Base-by-base conservation (phyloP, 1,140 invertebrate species). In the Lethocerus indicus region DNA sequence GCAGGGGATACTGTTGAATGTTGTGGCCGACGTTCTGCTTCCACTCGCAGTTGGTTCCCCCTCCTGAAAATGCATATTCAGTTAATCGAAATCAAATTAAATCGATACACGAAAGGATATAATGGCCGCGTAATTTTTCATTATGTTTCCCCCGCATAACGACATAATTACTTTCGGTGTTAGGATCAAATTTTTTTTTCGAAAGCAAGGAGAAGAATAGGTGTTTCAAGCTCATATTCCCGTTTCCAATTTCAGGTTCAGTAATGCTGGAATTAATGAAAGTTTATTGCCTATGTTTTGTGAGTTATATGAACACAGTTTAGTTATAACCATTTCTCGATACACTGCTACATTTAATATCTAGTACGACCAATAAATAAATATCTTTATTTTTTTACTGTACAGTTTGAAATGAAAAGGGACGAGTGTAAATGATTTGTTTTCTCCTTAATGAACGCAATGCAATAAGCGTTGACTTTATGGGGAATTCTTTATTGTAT, bases 1-100 rank as follows among this genome's bases (percentile, higher is more conserved):
- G 51, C 16, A 37, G 27, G 7, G 51, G 37, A 47, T 24, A 36
- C 25, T 47, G 48, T 25, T 46, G 48, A 21, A 18, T 49, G 23
- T 32, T 44, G 42, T 16, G 35, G 43, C 18, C 43, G 35, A 16
- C 29, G 14, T 13, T 44, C 4, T 42, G 50, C 25, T 28, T 21
- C n/a, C 44, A 16, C 29, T 32, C 16, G 16, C 44, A 46, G 14
- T 37, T 49, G 5, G 43, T 32, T 7, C 20, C 35, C 13, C 37
- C 51, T 52, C 36, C n/a, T 48, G 43, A 2, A 43, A 18, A 49
- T 27, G n/a, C 24, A 37, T 48, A 16, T 28, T 52, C 13, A 39
- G 29, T 29, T 26, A 27, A 6, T n/a, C 32, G 16, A 32, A 20
- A 27, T 20, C n/a, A 27, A 28, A 29, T 9, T 20, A 25, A 29